Percentiles rank a stretch among this genome's conserved stretches.
Evolutionary conservation across 2,113 vertebrate species (phyloP).

Genomic region (Ceyx margarethae): DNA sequence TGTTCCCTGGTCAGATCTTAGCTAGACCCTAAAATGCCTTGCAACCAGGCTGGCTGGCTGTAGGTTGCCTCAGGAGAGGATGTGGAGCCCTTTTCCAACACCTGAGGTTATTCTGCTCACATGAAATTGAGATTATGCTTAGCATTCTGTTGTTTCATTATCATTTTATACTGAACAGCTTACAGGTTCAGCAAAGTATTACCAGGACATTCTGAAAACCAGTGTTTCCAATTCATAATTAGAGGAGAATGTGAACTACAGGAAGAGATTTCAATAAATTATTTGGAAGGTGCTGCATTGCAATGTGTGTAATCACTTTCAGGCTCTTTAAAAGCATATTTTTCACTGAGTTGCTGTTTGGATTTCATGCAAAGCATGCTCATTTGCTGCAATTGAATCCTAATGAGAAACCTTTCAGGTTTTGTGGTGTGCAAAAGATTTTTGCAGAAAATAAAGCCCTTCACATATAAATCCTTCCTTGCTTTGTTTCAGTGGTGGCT

Average conservation of each 20-base stretch:
- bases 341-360: constrained; percentile 21
- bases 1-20: background rate
- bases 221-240: constrained; percentile 15
- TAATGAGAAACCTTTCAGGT: constrained; percentile 43
- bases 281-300: constrained; percentile 26
- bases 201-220: background rate
- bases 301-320: constrained; percentile 20
- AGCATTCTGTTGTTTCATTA: background rate
- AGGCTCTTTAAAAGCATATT: constrained; percentile 27
- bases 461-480: constrained; percentile 3
- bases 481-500: constrained; percentile 11
- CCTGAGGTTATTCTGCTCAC: background rate
- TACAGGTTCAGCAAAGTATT: background rate
- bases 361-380: constrained; percentile 40
- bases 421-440: constrained; percentile 39
- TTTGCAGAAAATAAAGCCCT: constrained; percentile 6
- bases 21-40: background rate
- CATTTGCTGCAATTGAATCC: constrained; percentile 38
- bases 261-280: constrained; percentile 46
- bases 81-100: background rate
- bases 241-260: background rate
- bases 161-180: background rate
- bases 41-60: background rate
- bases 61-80: background rate
- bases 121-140: background rate